Percentiles rank a stretch among this genome's conserved stretches.
Evolutionary conservation across 2,888 invertebrate genomes (phyloP).

Genomic region (Parasteatoda lunata): DNA sequence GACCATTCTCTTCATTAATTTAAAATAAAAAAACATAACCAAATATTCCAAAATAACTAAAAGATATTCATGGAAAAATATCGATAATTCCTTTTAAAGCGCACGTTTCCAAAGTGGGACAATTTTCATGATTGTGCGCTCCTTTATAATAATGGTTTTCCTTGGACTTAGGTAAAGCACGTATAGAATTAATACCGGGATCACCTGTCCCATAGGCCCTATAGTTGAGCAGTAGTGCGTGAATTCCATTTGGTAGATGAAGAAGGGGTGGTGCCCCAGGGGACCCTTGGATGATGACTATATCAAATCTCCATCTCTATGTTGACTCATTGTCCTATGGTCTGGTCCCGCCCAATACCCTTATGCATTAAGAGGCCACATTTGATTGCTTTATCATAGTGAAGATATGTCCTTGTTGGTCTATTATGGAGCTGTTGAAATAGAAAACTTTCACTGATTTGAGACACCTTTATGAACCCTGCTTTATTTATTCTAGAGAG

Average conservation of each 20-base stretch:
- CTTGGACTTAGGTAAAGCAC: conserved; percentile 54
- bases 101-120: conserved; percentile 30
- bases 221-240: conserved; percentile 55
- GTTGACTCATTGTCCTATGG: conserved; percentile 54
- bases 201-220: conserved; percentile 58
- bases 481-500: no score
- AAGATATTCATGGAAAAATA: not conserved
- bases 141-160: conserved; percentile 1
- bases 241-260: conserved; percentile 61
- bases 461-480: no score
- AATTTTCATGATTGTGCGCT: conserved; percentile 58
- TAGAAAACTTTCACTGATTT: not conserved
- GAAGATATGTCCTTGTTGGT: conserved; percentile 15
- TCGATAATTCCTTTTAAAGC: not conserved
- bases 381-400: conserved; percentile 63
- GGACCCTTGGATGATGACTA: conserved; percentile 60
- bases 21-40: no score
- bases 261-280: conserved; percentile 49
- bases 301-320: conserved; percentile 42
- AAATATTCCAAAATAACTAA: no score
- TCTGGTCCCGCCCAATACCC: conserved; percentile 48
- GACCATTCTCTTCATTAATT: no score
- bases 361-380: conserved; percentile 43
- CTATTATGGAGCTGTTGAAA: not conserved
- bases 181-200: conserved; percentile 60